Percentiles rank a stretch among this genome's conserved stretches.
Conservation (phyloP, 2,888 invertebrate genomes). For the Nomada ferruginata region DNA sequence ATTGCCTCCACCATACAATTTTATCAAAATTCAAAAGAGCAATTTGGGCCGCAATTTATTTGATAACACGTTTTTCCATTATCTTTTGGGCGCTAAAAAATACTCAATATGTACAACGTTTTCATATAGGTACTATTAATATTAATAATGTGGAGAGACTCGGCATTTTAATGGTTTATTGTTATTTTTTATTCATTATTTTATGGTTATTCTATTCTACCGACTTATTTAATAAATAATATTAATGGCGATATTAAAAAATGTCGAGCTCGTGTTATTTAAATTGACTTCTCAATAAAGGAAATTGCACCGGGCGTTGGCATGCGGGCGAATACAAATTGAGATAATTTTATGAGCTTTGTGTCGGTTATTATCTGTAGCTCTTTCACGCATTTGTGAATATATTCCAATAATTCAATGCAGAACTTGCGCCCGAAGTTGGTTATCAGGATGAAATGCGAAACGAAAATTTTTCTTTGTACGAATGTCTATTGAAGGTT, state of each 20-base stretch:
- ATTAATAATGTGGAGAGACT: neutral
- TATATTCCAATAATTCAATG: neutral
- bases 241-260: neutral
- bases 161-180: no score
- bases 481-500: constrained; percentile 23
- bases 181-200: neutral
- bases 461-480: constrained; percentile 1
- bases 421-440: neutral
- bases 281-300: neutral
- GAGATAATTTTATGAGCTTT: neutral
- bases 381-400: neutral
- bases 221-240: neutral
- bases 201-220: neutral
- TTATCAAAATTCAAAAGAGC: neutral
- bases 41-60: constrained; percentile 1
- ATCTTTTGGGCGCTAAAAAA: neutral
- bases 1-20: constrained; percentile 9
- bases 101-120: neutral
- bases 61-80: neutral
- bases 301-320: neutral
- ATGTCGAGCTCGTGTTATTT: neutral
- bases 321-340: neutral
- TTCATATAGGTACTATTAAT: no score
- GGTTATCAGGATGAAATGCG: no score
- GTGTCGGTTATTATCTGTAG: neutral